These are phyloP conservation scores for Leptoteleia sp. DNA, from an alignment of 1,140 invertebrate genomes.

Conservation along the genomic window DNA sequence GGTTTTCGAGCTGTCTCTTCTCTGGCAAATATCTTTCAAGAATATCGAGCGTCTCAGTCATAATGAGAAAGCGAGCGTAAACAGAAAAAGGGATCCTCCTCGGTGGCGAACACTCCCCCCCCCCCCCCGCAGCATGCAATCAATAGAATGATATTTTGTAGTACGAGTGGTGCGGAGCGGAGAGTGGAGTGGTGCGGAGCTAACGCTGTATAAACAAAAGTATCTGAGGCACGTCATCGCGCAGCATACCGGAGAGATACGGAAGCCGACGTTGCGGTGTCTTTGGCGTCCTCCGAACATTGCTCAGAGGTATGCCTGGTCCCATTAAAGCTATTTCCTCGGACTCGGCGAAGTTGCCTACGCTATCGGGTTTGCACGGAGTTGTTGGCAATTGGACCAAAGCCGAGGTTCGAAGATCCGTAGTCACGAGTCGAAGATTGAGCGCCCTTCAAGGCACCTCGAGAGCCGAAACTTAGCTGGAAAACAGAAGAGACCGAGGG, in stretches of 20 bases:
- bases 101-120: no score
- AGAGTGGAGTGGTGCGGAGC: conserved; percentile 6
- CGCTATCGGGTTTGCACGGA: conserved; percentile 62
- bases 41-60: no score
- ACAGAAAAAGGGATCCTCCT: no score
- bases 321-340: conserved; percentile 62
- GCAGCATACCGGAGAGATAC: conserved; percentile 41
- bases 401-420: conserved; percentile 51
- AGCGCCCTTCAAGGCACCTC: conserved; percentile 59
- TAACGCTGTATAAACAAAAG: conserved; percentile 44
- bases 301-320: conserved; percentile 61
- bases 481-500: conserved; percentile 63
- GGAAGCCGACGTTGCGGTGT: conserved; percentile 60
- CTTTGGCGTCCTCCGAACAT: conserved; percentile 61
- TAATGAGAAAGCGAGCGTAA: no score
- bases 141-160: conserved; percentile 18
- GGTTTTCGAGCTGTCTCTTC: no score
- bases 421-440: conserved; percentile 62
- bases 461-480: conserved; percentile 54
- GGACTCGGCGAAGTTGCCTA: conserved; percentile 54
- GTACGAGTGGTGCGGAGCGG: conserved; percentile 14
- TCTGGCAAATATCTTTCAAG: no score
- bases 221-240: conserved; percentile 51
- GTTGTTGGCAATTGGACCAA: conserved; percentile 62
- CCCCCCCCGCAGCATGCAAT: no score